Base-by-base conservation (phyloP, 2,797 vertebrate species). In the Dendrocincla fuliginosa region DNA sequence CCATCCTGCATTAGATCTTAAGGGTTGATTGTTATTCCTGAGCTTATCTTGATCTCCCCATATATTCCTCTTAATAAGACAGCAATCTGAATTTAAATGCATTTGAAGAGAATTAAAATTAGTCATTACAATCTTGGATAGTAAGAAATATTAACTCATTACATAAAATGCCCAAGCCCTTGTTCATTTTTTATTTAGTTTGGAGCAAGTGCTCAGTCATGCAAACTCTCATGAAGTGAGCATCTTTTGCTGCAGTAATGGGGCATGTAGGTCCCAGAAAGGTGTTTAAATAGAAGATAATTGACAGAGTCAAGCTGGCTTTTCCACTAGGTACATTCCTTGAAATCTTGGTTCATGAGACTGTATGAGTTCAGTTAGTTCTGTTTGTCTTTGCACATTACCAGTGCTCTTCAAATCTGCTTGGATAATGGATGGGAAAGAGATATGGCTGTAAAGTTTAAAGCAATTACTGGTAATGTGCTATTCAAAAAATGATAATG, bases 401-500 rank as follows among this genome's bases (percentile, higher is more conserved):
- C 33, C 83, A 84, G 42, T n/a, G 18, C 33, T 87, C 79, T 89
- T 79, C 2, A 9, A 90, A 61, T 70, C 59, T 61, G 12, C 63
- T 88, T 56, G 49, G 61, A 68, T 91, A 96, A 89, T 42, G 35
- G 67, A 81, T 69, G 39, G 57, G 89, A 87, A 71, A 77, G 68
- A 80, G 63, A 82, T 59, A 89, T 7, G 44, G 49, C 63, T 91
- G 64, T 79, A 80, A 93, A 83, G 53, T 84, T 84, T 89, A 95
- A 95, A 89, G 15, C 87, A 93, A 90, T 94, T 96, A 94, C 52
- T 76, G n/a, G 49, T 71, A 96, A 92, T 92, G 63, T 0, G 0
- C 89, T 71, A 60, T 84, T 93, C 30, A 82, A 89, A 89, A 93
- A 81, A 77, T 61, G 2, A 76, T 91, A 91, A 96, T 94, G 76